Percentiles rank a stretch among this genome's conserved stretches.
Conservation (phyloP, 2,888 invertebrate species). For the Amiota minor region DNA sequence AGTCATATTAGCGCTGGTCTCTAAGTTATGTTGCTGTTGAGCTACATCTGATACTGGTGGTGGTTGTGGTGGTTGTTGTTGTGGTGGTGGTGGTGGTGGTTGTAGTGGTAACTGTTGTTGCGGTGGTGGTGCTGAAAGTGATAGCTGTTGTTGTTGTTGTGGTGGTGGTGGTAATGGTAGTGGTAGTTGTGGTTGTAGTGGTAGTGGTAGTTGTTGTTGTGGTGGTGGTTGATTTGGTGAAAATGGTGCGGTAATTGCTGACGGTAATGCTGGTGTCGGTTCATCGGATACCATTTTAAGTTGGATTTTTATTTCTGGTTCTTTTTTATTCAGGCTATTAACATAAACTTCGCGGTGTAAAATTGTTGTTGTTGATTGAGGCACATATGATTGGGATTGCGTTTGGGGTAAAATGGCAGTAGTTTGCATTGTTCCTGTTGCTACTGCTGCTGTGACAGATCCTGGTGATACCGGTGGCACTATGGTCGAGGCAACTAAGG, state of each 20-base stretch:
- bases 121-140: background rate
- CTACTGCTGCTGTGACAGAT: conserved; percentile 5
- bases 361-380: conserved; percentile 59
- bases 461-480: conserved; percentile 3
- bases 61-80: background rate
- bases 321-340: conserved; percentile 71
- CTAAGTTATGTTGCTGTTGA: conserved; percentile 15
- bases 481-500: conserved; percentile 19
- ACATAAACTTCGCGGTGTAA: conserved; percentile 66
- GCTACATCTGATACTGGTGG: background rate
- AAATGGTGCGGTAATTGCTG: conserved; percentile 20
- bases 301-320: conserved; percentile 72
- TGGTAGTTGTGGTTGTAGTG: background rate
- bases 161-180: background rate
- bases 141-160: background rate
- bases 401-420: conserved; percentile 53
- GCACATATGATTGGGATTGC: conserved; percentile 65
- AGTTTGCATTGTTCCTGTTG: conserved; percentile 47
- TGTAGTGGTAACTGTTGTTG: background rate
- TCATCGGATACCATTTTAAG: conserved; percentile 72
- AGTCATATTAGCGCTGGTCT: background rate
- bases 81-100: background rate
- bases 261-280: conserved; percentile 44
- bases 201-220: background rate
- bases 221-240: background rate